phyloP scores from a whole-genome alignment of 2,797 vertebrate species.

The Acanthis flammea region DNA sequence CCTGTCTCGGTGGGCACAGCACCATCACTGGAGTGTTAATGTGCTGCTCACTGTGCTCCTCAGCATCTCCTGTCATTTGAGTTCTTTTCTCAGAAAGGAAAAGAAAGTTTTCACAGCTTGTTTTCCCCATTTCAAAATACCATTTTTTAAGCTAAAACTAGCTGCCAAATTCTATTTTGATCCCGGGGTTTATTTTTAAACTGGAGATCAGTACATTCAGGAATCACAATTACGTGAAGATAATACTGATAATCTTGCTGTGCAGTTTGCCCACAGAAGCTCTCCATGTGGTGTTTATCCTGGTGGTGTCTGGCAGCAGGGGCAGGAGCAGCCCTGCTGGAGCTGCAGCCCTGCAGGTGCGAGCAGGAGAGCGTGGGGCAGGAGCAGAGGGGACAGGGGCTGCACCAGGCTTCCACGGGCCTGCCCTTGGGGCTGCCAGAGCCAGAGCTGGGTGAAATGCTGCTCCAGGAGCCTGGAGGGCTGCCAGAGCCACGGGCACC shows the following conservation, averaged over 20 bases:
- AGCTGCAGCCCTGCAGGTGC: neutral
- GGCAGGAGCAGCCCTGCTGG: neutral
- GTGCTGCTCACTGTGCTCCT: neutral
- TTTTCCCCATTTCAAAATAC: accelerated
- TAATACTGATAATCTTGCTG: neutral
- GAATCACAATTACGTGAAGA: neutral
- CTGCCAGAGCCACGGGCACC: neutral
- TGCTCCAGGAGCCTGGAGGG: neutral
- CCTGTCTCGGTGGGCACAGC: neutral
- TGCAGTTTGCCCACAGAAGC: neutral
- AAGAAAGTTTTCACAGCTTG: neutral
- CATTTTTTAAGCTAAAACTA: neutral
- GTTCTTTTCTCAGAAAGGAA: neutral
- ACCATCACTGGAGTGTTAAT: accelerated
- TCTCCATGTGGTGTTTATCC: neutral
- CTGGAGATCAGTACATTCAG: neutral
- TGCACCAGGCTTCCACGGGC: neutral
- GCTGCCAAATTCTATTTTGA: neutral
- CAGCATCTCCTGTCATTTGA: neutral
- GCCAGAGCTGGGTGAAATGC: too few species aligned
- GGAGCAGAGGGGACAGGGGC: too few species aligned
- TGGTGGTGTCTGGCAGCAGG: neutral
- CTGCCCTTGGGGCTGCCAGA: neutral
- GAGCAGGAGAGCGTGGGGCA: neutral
- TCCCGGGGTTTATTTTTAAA: neutral